Evolutionary conservation across 2,888 invertebrate species (phyloP), one percentile per base, ranked within the genome.

Genomic region (Chromoteleia sp.): DNA sequence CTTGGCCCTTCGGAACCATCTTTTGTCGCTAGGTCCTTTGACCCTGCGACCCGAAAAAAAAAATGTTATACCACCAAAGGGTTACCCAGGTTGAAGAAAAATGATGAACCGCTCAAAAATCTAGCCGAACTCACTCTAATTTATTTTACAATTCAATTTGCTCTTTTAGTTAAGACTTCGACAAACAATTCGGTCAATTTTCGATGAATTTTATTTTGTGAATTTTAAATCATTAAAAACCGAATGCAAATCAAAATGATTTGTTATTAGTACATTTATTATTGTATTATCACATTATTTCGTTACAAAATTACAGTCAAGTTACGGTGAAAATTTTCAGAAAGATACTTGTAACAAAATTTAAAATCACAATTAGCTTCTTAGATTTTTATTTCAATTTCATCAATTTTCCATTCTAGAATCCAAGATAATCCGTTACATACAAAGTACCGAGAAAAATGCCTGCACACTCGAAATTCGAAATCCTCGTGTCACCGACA

Each of bases 21-120:
- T 76, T 81, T 76, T 76, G 76, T 81, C 81, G 76, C 73, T 73
- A 61, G 81, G 67, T 61, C 81, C 67, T 81, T 73, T 76, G 76
- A 81, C 81, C 80, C 45, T 33, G 8, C 45, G 75, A 81, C 75
- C 75, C 58, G 25, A 70, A 63, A 65, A 63, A 61, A 6, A 33
- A 78, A 61, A 54, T 54, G 29, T 61, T 67, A 61, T 36, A 61
- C 70, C 48, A 77, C 56, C 21, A 58, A 78, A 80, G 61, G 68
- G 68, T 74, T 79, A 73, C 36, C 43, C 19, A 56, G 50, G 59
- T 73, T 43, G 19, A 19, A 58, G 56, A 79, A 79, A 79, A 79
- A 79, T 79, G 17, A 45, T 45, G 50, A 73, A 73, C 65, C 33
- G 25, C 17, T 41, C 61, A 39, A 15, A 73, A 52, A 54, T 1